Base-by-base conservation (phyloP, 2,888 invertebrate species). In the Syrista parreyssii region DNA sequence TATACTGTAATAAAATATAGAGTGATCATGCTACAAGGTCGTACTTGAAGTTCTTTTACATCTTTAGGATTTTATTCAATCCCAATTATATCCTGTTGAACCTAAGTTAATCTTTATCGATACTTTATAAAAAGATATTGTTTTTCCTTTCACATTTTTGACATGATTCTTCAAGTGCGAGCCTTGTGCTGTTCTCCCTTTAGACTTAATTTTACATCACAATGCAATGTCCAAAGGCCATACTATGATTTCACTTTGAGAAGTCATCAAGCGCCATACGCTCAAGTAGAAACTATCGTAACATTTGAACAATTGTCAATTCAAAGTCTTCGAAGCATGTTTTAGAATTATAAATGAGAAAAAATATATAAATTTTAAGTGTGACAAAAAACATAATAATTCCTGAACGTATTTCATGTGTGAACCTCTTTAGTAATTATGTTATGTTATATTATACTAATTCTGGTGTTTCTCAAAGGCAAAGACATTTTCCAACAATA, bases 141-240 rank as follows among this genome's bases (percentile, higher is more conserved):
- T 74, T 34, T 74, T 55, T 73, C 75, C 69, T 55, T 36, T 40
- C 32, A 35, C 30, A 68, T 55, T 34, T 76, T n/a, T 12, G 4
- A 12, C 55, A 32, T 1, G 12, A 34, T 34, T 34, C 34, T 23
- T 55, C 40, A 55, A 55, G 40, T 55, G 23, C 40, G 40, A 23
- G 40, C 40, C 40, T 55, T 55, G 40, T 55, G 40, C 40, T 23
- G 40, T 55, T 55, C 40, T 55, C 23, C 23, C 40, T 9, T 55
- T 55, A 55, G 23, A 55, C 40, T 55, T 55, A 55, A 55, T 55
- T 55, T 55, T 55, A 55, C 40, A 23, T 55, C 40, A 55, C 40
- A 55, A 55, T 55, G 40, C 40, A 23, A 55, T 55, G 40, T 55
- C 40, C 40, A 23, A 23, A 55, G 40, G 40, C 40, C 40, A 23